Percentiles rank a stretch among this genome's conserved stretches.
phyloP scores from a whole-genome alignment of 1,140 invertebrate species.

The Ectropis grisescens region DNA sequence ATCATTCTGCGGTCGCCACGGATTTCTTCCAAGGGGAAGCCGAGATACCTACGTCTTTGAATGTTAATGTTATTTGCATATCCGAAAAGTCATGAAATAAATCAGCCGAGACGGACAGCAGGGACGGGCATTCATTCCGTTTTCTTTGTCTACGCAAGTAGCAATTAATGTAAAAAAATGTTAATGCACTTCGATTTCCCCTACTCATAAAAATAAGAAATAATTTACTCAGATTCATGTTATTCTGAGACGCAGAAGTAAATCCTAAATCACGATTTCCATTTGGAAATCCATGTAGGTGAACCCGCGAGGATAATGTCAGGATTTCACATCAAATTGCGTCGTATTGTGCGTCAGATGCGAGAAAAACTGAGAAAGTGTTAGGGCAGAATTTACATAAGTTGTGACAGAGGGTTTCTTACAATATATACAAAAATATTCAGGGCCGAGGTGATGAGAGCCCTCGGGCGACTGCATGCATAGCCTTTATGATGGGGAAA shows the following conservation, averaged over 20 bases:
- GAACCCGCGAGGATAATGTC: constrained; percentile 50
- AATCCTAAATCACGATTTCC: constrained; percentile 44
- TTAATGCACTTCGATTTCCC: no score
- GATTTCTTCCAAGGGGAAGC: constrained; percentile 55
- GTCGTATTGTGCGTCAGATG: constrained; percentile 60
- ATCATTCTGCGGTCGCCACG: constrained; percentile 56
- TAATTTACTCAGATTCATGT: no score
- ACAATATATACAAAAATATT: constrained; percentile 59
- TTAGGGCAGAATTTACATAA: constrained; percentile 64
- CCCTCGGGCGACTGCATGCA: constrained; percentile 45
- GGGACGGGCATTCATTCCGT: constrained; percentile 59
- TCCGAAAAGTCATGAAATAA: constrained; percentile 69
- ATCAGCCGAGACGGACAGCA: constrained; percentile 62
- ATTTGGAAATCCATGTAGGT: constrained; percentile 39
- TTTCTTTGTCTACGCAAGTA: constrained; percentile 50
- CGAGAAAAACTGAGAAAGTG: constrained; percentile 62
- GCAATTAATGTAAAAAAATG: constrained; percentile 46
- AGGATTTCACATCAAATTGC: constrained; percentile 57
- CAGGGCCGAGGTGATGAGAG: constrained; percentile 58
- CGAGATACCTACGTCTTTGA: constrained; percentile 56
- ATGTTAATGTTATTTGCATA: constrained; percentile 69
- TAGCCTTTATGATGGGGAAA: constrained; percentile 56
- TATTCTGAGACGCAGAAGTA: constrained; percentile 16
- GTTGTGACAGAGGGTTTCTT: constrained; percentile 59
- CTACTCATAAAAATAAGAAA: no score